A percentile compares a stretch with the other conserved stretches of the same genome.
Evolutionary conservation across 2,113 vertebrate genomes (phyloP).

Genomic region (Phylloscopus trochiloides): DNA sequence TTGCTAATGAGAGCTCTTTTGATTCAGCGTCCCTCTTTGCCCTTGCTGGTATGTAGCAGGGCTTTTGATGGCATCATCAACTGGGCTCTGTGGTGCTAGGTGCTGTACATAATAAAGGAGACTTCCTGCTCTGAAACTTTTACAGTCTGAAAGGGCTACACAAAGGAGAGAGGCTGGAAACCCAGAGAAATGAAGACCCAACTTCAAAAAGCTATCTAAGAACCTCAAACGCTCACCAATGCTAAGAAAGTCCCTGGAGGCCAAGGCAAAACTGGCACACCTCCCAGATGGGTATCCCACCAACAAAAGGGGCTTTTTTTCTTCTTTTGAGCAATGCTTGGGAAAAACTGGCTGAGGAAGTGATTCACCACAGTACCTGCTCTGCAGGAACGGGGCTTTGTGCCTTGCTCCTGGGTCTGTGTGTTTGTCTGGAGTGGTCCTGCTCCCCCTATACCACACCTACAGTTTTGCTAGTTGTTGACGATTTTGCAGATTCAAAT

Average conservation of each 20-base stretch:
- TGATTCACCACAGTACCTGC: background rate
- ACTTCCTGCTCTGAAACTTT: constrained; percentile 3
- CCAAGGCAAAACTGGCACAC: constrained; percentile 17
- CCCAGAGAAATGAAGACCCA: background rate
- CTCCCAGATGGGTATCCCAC: background rate
- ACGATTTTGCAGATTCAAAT: background rate
- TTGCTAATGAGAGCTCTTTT: constrained; percentile 36
- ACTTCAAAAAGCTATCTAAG: background rate
- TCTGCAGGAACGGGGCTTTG: background rate
- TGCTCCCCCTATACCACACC: background rate
- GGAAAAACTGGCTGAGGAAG: constrained; percentile 7
- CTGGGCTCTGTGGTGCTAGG: background rate
- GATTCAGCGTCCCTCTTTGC: background rate
- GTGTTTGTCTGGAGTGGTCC: background rate
- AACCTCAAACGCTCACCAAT: background rate
- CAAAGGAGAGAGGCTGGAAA: background rate
- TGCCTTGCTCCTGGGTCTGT: background rate
- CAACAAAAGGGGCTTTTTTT: constrained; percentile 1
- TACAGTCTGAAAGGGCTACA: background rate
- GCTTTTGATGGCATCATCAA: background rate
- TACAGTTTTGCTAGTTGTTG: background rate
- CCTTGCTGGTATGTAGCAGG: background rate
- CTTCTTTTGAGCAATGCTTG: background rate
- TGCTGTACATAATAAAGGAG: background rate
- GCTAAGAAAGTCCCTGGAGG: background rate